Evolutionary conservation across 2,888 invertebrate genomes (phyloP), one percentile per base, ranked within the genome.

Genomic region (Aporophyla nigra): DNA sequence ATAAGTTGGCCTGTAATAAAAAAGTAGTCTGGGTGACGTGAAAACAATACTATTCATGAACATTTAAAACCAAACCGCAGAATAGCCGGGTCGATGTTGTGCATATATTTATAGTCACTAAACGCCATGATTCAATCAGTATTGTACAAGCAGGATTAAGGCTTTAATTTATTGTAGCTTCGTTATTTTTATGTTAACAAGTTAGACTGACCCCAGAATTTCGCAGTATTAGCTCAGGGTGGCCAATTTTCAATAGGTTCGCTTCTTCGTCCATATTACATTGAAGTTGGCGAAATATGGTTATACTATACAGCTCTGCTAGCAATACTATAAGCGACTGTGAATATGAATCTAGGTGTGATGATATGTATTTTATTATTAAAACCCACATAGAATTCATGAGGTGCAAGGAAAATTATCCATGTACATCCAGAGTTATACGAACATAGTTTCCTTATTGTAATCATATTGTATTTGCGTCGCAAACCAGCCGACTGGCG

Each of bases 371-470:
- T n/a, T n/a, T n/a, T 71, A 27, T n/a, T 43, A 40, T 40, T 40
- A 40, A 0, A 75, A 19, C n/a, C 27, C 19, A 62, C 16, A 40
- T 61, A 59, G 10, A 59, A 63, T 67, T 63, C 46, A 58, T 53
- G 43, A 56, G 40, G 6, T 43, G 46, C 54, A 63, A 53, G 49
- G 53, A 67, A 70, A 76, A 62, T 7, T 49, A 59, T 16, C 21
- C 43, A 53, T 10, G 2, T 46, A 27, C 54, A 5, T 54, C 59
- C 68, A 69, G 53, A 69, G 53, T 53, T 61, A 80, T 33, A 68
- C 16, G 49, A 59, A 81, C 62, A 70, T 70, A 16, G 56, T 74
- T 83, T 86, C 73, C 73, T 78, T 83, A 68, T 67, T 83, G 68
- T 59, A 78, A 78, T 73, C 46, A 77, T 71, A 74, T 62, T 63